A percentile compares a stretch with the other conserved stretches of the same genome.
Evolutionary conservation across 92 coral and sea anemone genomes (phyloP).

Genomic region (Umimayanthus kanabou): DNA sequence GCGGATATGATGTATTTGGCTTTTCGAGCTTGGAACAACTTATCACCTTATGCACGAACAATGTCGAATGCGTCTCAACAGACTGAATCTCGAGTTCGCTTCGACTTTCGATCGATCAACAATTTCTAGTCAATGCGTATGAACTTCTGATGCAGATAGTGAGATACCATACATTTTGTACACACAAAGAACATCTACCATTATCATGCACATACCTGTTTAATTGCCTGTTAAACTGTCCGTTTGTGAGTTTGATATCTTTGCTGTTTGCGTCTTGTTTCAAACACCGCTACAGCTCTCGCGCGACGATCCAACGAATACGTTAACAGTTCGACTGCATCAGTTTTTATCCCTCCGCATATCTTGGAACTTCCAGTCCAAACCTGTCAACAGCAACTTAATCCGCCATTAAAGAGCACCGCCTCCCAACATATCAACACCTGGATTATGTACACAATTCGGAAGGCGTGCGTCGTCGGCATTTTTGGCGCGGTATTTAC

Average conservation of each 20-base stretch:
- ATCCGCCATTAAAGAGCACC: constrained; percentile 40
- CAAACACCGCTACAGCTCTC: neutral
- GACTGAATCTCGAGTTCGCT: neutral
- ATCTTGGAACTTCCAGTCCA: neutral
- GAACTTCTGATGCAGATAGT: neutral
- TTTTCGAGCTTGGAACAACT: neutral
- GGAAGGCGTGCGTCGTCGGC: no score
- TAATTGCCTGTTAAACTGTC: neutral
- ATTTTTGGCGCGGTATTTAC: no score
- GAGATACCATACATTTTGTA: neutral
- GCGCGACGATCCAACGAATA: neutral
- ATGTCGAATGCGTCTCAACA: neutral
- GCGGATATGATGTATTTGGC: neutral
- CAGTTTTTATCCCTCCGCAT: constrained; percentile 22
- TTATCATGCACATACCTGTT: neutral
- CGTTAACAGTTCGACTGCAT: neutral
- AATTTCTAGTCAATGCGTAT: neutral
- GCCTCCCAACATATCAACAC: neutral
- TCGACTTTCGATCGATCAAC: neutral
- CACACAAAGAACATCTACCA: neutral
- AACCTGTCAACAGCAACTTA: constrained; percentile 37
- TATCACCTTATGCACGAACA: neutral
- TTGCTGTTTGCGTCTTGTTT: neutral
- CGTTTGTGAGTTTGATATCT: neutral
- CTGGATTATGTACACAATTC: no score